Percentiles rank a stretch among this genome's conserved stretches.
These are phyloP conservation scores for Tauraco hartlaubi DNA, from an alignment of 2,797 vertebrate genomes.

Conservation along the genomic window DNA sequence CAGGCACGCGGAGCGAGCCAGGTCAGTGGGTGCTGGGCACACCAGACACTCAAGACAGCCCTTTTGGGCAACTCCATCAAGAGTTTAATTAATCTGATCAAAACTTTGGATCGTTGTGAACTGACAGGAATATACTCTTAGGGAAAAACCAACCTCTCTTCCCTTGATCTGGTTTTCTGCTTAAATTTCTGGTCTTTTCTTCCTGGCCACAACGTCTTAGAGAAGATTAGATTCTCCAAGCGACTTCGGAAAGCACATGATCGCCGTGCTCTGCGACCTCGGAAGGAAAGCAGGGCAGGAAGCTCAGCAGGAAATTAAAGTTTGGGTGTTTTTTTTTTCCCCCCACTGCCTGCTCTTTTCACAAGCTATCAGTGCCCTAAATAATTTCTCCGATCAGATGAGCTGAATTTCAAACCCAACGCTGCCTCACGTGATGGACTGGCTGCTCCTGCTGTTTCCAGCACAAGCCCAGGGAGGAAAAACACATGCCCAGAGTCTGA, in stretches of 20 bases:
- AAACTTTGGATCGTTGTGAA: background rate
- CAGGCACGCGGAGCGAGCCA: rapidly evolving
- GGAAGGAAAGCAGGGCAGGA: background rate
- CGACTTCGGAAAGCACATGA: background rate
- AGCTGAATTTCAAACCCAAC: background rate
- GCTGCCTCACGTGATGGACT: background rate
- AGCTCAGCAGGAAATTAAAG: background rate
- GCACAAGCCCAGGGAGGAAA: background rate
- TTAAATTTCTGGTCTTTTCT: background rate
- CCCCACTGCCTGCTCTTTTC: background rate
- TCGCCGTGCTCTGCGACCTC: rapidly evolving
- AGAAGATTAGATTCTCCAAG: background rate
- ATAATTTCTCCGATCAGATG: background rate
- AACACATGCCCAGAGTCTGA: background rate
- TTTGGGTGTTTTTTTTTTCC: background rate
- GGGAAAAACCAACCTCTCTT: background rate
- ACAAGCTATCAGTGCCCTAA: background rate
- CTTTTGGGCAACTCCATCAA: background rate
- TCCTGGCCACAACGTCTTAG: background rate
- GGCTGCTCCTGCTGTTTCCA: background rate
- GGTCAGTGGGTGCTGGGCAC: background rate
- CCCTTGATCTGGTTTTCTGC: background rate
- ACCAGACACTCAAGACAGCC: background rate
- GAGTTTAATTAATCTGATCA: background rate
- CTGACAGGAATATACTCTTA: background rate